These are phyloP conservation scores for Cynocephalus volans DNA, from an alignment of 2,113 vertebrate species.

Conservation along the genomic window DNA sequence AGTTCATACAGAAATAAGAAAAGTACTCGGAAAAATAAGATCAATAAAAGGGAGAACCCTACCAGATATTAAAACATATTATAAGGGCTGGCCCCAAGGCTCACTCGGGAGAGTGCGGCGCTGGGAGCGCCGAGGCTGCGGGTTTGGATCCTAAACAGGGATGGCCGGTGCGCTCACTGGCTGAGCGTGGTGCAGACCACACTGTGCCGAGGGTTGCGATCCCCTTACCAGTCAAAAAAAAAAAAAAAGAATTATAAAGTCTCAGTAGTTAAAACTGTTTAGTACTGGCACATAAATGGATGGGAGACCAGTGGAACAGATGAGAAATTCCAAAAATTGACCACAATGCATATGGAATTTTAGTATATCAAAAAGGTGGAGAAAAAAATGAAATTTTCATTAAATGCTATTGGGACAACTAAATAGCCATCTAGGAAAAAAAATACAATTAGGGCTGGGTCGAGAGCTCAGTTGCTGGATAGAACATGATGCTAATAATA, in stretches of 20 bases:
- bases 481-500: too few relatives aligned
- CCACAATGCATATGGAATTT: slow-evolving; percentile 9
- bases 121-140: too few relatives aligned
- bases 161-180: too few relatives aligned
- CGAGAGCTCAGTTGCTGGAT: too few relatives aligned
- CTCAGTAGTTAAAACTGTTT: not conserved
- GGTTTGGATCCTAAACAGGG: too few relatives aligned
- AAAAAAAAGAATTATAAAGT: not conserved
- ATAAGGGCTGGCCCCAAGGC: not conserved
- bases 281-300: not conserved
- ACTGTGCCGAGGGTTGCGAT: too few relatives aligned
- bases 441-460: too few relatives aligned
- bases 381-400: not conserved
- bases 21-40: slow-evolving; percentile 15
- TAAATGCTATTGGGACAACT: not conserved
- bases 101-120: too few relatives aligned
- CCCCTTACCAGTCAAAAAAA: too few relatives aligned
- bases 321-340: not conserved
- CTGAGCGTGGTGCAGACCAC: too few relatives aligned
- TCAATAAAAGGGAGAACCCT: not conserved
- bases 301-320: not conserved
- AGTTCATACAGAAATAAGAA: not conserved
- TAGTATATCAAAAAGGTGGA: not conserved
- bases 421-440: not conserved
- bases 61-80: slow-evolving; percentile 15